A percentile compares a stretch with the other conserved stretches of the same genome.
Conservation (phyloP, 1,140 invertebrate species). For the Hydropsyche tenuis region DNA sequence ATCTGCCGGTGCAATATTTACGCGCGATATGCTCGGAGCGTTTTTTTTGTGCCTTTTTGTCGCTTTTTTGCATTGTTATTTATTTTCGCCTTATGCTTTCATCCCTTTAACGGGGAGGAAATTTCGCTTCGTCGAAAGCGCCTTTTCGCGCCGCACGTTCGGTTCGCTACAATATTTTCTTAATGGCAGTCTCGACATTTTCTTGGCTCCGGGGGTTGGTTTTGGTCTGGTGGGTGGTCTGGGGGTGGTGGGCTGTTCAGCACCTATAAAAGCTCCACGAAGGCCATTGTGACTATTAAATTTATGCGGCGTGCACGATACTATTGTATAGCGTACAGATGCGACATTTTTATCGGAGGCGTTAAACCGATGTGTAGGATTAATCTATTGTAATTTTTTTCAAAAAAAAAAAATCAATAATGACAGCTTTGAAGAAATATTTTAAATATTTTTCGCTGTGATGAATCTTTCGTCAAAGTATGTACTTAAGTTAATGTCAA, state of each 20-base stretch:
- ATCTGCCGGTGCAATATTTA: conserved; percentile 9
- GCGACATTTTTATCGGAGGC: no score
- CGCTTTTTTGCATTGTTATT: neutral
- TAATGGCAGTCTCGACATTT: conserved; percentile 26
- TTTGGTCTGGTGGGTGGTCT: no score
- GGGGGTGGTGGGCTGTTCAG: no score
- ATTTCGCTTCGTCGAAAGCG: neutral
- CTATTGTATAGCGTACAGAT: no score
- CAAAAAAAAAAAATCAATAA: no score
- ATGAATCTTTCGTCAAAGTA: no score
- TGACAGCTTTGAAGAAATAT: no score
- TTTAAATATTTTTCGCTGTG: no score
- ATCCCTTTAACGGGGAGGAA: neutral
- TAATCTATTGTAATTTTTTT: no score
- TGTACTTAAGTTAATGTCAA: no score
- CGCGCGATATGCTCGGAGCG: neutral
- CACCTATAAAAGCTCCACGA: neutral
- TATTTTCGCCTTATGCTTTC: conserved; percentile 16
- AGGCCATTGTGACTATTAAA: conserved; percentile 27
- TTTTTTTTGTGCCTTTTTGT: neutral
- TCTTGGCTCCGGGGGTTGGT: neutral
- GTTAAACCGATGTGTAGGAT: no score
- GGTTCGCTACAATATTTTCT: conserved; percentile 4
- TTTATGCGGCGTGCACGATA: neutral
- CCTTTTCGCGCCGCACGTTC: neutral